Percentiles rank a stretch among this genome's conserved stretches.
These are phyloP conservation scores for Dasyprocta punctata DNA, from an alignment of 2,113 vertebrate genomes.

Conservation along the genomic window DNA sequence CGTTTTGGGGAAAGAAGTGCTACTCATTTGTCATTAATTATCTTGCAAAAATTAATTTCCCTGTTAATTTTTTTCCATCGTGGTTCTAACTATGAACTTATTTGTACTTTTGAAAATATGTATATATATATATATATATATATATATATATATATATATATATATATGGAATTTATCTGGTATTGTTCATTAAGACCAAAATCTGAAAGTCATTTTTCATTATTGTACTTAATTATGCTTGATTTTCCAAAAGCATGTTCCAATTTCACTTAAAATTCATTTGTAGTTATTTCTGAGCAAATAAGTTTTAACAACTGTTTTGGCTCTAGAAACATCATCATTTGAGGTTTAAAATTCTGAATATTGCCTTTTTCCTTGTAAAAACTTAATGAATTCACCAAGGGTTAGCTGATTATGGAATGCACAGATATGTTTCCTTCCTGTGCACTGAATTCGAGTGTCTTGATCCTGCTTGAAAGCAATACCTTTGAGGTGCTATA, in stretches of 20 bases:
- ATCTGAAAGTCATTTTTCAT: constrained; percentile 68
- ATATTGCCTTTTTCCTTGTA: constrained; percentile 77
- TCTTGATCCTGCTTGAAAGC: constrained; percentile 80
- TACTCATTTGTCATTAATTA: neutral
- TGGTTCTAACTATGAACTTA: constrained; percentile 6
- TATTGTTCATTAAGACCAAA: constrained; percentile 71
- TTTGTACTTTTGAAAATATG: neutral
- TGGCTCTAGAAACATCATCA: constrained; percentile 78
- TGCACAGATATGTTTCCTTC: constrained; percentile 81
- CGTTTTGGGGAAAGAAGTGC: neutral
- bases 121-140: neutral
- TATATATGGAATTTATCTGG: neutral
- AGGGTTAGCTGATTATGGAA: constrained; percentile 79
- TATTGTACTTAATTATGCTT: constrained; percentile 75
- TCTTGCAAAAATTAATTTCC: neutral
- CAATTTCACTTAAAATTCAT: constrained; percentile 80
- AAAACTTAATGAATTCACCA: constrained; percentile 85
- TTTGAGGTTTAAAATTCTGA: constrained; percentile 82
- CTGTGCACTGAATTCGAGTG: constrained; percentile 74
- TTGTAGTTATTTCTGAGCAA: constrained; percentile 76
- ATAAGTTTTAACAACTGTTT: constrained; percentile 70
- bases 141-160: neutral
- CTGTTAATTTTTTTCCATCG: constrained; percentile 30
- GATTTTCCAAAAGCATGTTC: constrained; percentile 68
- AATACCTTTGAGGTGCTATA: constrained; percentile 60